Evolutionary conservation across 2,888 invertebrate genomes (phyloP).

Genomic region (Hecatera dysodea): DNA sequence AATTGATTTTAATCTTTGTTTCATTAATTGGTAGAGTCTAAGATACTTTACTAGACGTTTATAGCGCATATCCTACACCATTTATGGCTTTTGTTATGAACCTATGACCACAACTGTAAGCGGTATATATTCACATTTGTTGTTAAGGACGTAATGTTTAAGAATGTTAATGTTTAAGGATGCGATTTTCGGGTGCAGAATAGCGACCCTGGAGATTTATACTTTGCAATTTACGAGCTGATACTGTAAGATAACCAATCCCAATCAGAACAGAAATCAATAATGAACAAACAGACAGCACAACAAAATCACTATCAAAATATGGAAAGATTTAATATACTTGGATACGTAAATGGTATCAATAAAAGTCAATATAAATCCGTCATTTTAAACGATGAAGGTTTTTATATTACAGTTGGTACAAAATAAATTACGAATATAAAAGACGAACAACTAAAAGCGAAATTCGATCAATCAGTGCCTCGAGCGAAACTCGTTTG

Average conservation of each 20-base stretch:
- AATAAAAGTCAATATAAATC: slow-evolving; percentile 68
- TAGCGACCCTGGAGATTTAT: not conserved
- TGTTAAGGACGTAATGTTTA: slow-evolving; percentile 15
- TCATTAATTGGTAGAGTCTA: slow-evolving; percentile 32
- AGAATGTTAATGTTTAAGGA: slow-evolving; percentile 4
- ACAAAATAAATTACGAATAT: slow-evolving; percentile 62
- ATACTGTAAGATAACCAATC: not conserved
- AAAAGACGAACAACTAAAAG: slow-evolving; percentile 66
- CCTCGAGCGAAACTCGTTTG: slow-evolving; percentile 63
- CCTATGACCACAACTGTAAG: slow-evolving; percentile 32
- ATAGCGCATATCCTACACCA: slow-evolving; percentile 39
- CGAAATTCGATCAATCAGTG: slow-evolving; percentile 66
- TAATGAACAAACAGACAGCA: slow-evolving; percentile 39
- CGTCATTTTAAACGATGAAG: slow-evolving; percentile 49
- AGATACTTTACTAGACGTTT: slow-evolving; percentile 35
- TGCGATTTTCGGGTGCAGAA: not conserved
- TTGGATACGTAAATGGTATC: slow-evolving; percentile 50
- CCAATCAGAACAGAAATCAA: slow-evolving; percentile 29
- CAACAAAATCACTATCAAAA: slow-evolving; percentile 56
- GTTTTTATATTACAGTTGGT: slow-evolving; percentile 59
- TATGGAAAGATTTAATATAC: slow-evolving; percentile 61
- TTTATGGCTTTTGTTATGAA: slow-evolving; percentile 50
- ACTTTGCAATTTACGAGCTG: not conserved
- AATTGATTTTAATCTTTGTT: slow-evolving; percentile 57
- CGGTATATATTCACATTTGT: slow-evolving; percentile 29